Conservation (phyloP, 1,140 invertebrate species). For the Centruroides vittatus region DNA sequence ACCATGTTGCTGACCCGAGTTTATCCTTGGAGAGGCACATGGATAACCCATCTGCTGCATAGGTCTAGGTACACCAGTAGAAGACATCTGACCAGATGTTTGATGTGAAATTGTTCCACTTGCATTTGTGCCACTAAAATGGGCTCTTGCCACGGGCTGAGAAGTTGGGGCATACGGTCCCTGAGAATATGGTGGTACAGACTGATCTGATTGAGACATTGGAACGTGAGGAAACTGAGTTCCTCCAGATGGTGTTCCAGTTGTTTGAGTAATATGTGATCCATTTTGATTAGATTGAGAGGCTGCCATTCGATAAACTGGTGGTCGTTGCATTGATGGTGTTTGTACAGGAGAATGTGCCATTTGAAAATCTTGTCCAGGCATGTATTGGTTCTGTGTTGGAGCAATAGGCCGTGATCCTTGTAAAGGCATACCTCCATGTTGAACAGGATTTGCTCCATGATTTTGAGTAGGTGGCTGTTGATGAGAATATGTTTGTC, state of each 20-base stretch:
- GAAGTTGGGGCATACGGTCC: constrained; percentile 14
- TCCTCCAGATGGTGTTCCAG: constrained; percentile 5
- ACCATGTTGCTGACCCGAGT: constrained; percentile 13
- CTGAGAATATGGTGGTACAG: constrained; percentile 13
- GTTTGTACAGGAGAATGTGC: constrained; percentile 5
- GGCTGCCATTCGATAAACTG: constrained; percentile 13
- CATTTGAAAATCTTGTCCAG: constrained; percentile 8
- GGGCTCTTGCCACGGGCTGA: neutral
- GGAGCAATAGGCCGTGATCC: constrained; percentile 6
- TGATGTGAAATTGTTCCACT: neutral
- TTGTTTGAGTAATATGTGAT: constrained; percentile 8
- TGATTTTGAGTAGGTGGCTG: constrained; percentile 7
- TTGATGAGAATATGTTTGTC: constrained; percentile 13
- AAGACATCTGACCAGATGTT: neutral
- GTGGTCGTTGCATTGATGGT: constrained; percentile 11
- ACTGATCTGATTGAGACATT: constrained; percentile 11
- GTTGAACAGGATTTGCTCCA: constrained; percentile 2
- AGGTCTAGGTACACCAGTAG: neutral
- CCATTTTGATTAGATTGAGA: constrained; percentile 12
- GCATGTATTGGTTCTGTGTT: constrained; percentile 14
- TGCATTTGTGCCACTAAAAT: constrained; percentile 8
- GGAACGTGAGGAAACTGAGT: constrained; percentile 6
- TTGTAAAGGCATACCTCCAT: constrained; percentile 4
- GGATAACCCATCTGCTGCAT: constrained; percentile 15
- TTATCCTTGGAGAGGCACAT: constrained; percentile 6